Base-by-base conservation (phyloP, 2,797 vertebrate species). In the Nothura maculosa region DNA sequence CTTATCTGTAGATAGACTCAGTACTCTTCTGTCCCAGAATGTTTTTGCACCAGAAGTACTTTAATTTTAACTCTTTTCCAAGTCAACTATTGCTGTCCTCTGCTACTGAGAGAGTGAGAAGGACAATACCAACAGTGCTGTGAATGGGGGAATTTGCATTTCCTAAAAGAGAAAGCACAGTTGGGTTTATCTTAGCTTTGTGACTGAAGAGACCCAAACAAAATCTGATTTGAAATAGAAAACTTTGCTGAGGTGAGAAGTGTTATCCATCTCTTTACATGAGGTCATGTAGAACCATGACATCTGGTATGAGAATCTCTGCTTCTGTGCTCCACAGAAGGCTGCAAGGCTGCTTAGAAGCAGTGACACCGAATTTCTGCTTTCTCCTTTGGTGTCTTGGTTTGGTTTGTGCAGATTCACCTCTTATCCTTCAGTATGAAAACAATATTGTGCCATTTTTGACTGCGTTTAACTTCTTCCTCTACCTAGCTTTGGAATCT, bases 1-100 rank as follows among this genome's bases (percentile, higher is more conserved):
- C 12, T 79, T 75, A 43, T 62, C 58, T 75, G 28, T 0, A 0
- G 21, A 28, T 63, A 36, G 58, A 61, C 15, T 72, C 0, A 0
- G 21, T 30, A 18, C 24, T 85, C 69, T 85, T 69, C 42, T 63
- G 52, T 63, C 17, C 25, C 6, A 52, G 32, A 67, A 68, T 68
- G 45, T 83, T 81, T 5, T 43, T 75, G 74, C 16, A 7, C 14
- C 43, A 10, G 4, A 32, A 12, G 43, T 61, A 73, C 50, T 66
- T 95, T 55, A 81, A 52, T 27, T 52, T 27, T 28, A 52, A 52
- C 50, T 52, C 50, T 27, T 27, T 27, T 27, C 1, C 76, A 73
- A 40, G 80, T 57, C 64, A 42, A 74, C 21, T 57, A 43, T 42
- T 91, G 57, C n/a, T 25, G 78, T 72, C 16, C 27, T 42, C 34